Evolutionary conservation across 2,888 invertebrate species (phyloP).

Genomic region (Halictus quadricinctus): DNA sequence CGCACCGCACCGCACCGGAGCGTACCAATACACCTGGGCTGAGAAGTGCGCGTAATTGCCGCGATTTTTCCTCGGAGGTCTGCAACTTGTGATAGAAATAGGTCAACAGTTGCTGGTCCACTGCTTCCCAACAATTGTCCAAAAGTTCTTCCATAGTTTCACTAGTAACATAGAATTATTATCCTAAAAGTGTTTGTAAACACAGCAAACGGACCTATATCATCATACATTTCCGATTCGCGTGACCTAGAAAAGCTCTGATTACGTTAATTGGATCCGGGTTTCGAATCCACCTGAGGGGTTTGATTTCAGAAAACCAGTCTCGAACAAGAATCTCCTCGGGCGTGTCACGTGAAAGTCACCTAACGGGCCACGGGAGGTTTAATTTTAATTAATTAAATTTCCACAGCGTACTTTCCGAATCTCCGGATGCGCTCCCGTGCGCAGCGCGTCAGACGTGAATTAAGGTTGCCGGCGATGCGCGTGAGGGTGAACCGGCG

Average conservation of each 20-base stretch:
- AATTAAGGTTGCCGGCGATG: constrained; percentile 21
- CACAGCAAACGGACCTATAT: neutral
- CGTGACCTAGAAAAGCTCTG: neutral
- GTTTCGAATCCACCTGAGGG: neutral
- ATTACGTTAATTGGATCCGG: neutral
- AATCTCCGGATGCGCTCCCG: constrained; percentile 4
- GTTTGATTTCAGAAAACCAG: no score
- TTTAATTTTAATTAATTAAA: constrained; percentile 19
- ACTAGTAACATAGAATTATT: no score
- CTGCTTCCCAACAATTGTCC: neutral
- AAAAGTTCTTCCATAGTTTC: neutral
- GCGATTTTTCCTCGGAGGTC: constrained; percentile 24
- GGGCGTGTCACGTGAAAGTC: neutral
- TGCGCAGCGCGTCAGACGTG: no score
- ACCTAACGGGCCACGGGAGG: neutral
- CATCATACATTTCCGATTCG: neutral
- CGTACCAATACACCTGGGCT: constrained; percentile 15
- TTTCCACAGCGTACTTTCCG: constrained; percentile 3
- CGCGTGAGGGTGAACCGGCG: neutral
- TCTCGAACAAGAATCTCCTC: neutral
- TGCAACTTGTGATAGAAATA: neutral
- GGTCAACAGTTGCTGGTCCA: neutral
- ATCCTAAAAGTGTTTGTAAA: no score
- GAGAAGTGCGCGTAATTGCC: constrained; percentile 48
- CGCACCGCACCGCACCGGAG: neutral